Percentiles rank a stretch among this genome's conserved stretches.
phyloP scores from a whole-genome alignment of 2,113 vertebrate species.

The Athene cunicularia region DNA sequence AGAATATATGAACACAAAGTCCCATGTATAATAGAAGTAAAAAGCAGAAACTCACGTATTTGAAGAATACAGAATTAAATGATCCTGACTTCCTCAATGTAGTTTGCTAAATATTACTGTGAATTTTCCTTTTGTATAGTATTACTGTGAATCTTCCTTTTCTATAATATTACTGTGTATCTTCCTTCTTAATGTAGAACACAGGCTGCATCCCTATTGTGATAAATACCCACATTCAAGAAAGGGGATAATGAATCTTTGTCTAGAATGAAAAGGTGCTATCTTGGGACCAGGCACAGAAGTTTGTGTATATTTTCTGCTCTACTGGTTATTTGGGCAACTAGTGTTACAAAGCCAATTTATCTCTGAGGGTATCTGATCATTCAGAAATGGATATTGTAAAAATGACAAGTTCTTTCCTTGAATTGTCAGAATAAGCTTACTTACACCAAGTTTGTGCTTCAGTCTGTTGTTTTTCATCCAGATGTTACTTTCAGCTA shows the following conservation, averaged over 20 bases:
- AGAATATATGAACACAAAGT: constrained; percentile 25
- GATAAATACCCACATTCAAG: neutral
- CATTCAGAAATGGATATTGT: neutral
- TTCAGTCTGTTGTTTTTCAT: neutral
- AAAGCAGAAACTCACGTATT: constrained; percentile 6
- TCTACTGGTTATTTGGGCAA: neutral
- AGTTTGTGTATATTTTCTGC: neutral
- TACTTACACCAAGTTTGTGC: neutral
- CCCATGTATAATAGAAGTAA: neutral
- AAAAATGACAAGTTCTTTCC: neutral
- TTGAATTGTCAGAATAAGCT: neutral
- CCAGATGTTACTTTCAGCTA: neutral
- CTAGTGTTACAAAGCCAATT: neutral
- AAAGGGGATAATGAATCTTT: neutral
- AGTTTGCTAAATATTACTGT: neutral
- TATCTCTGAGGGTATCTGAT: neutral
- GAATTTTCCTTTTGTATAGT: neutral
- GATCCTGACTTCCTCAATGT: neutral
- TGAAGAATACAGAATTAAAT: constrained; percentile 19
- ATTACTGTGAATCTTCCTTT: neutral
- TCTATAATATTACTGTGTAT: neutral
- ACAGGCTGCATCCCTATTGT: neutral
- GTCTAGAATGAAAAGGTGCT: neutral
- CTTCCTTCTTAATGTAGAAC: neutral
- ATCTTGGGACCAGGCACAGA: neutral